Evolutionary conservation across 1,140 invertebrate species (phyloP).

Genomic region (Harpegnathos saltator): DNA sequence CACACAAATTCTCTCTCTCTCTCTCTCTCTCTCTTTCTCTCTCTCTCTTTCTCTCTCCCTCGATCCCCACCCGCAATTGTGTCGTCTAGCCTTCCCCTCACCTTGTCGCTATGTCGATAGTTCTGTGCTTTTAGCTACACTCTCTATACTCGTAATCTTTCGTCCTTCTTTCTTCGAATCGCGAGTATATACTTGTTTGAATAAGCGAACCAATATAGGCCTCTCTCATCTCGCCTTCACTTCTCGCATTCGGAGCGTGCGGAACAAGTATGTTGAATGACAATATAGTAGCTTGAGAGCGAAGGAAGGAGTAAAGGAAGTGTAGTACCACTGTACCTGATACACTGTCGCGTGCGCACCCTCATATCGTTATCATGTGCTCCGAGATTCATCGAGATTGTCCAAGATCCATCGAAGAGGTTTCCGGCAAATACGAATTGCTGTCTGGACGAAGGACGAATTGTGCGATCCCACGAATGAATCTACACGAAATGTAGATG

Average conservation of each 20-base stretch:
- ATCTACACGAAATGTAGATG: neutral
- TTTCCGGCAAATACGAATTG: neutral
- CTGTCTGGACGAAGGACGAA: no score
- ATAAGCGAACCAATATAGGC: no score
- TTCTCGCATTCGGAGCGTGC: no score
- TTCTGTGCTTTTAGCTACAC: neutral
- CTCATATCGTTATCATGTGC: neutral
- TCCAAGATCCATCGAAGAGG: neutral
- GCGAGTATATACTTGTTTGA: no score
- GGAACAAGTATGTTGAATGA: no score
- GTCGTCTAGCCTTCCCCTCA: neutral
- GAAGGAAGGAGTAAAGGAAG: no score
- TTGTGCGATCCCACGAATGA: neutral
- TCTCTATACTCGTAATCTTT: neutral
- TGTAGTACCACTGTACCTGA: no score
- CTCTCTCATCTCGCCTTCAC: no score
- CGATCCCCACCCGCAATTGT: neutral
- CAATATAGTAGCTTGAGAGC: no score
- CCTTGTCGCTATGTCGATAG: neutral
- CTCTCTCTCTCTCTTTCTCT: no score
- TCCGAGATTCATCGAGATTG: neutral
- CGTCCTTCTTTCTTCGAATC: no score
- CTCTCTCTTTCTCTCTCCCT: neutral
- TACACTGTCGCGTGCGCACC: neutral
- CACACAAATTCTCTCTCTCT: no score